A percentile compares a stretch with the other conserved stretches of the same genome.
Conservation (phyloP, 2,797 vertebrate genomes). For the Hephaestus fuliginosus region DNA sequence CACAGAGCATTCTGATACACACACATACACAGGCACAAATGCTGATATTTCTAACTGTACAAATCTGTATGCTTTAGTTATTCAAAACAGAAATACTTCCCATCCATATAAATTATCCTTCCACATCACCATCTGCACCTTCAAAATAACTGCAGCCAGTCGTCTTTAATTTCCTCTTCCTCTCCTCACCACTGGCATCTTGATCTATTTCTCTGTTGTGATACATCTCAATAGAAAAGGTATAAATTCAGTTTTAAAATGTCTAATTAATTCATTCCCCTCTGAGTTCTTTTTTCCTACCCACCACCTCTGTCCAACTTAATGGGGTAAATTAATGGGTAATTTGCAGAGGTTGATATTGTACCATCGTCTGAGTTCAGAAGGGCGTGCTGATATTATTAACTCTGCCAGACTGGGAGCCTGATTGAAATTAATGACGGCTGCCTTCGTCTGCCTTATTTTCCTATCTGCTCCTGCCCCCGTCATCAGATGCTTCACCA, state of each 20-base stretch:
- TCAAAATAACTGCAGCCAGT: conserved; percentile 7
- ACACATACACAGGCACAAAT: not conserved
- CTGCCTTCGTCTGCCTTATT: conserved; percentile 14
- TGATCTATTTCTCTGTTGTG: conserved; percentile 16
- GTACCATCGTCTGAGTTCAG: conserved; percentile 60
- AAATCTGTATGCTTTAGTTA: not conserved
- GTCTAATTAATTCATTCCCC: conserved; percentile 62
- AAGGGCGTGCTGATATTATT: conserved; percentile 71
- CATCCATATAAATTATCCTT: not conserved
- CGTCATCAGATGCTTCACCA: conserved; percentile 13
- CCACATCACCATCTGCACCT: not conserved
- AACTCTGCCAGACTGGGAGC: conserved; percentile 74
- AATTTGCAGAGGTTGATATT: conserved; percentile 70
- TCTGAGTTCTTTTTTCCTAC: conserved; percentile 28
- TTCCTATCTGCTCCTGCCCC: conserved; percentile 13
- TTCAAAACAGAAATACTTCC: not conserved
- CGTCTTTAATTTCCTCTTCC: not conserved
- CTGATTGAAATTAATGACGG: conserved; percentile 77
- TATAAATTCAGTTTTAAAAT: conserved; percentile 50
- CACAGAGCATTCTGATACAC: conserved; percentile 1
- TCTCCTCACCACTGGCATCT: conserved; percentile 1
- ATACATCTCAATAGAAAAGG: conserved; percentile 42
- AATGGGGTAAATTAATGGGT: conserved; percentile 76
- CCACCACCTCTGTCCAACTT: conserved; percentile 62
- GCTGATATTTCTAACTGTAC: not conserved